Conservation (phyloP, 2,797 vertebrate species). For the Podarcis siculus region DNA sequence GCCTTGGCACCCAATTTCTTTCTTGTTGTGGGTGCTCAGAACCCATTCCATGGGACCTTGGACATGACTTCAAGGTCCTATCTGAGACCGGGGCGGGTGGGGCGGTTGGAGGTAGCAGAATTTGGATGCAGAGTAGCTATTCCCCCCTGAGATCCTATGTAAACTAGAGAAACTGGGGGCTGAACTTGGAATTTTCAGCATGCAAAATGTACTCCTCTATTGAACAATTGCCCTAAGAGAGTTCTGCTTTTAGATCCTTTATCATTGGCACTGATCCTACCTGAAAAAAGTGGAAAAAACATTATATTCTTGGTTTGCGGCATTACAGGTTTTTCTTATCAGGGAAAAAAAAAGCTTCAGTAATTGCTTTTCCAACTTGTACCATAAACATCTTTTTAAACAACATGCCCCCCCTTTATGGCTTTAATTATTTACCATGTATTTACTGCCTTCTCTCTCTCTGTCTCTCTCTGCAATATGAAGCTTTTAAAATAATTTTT, state of each 20-base stretch:
- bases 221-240: not conserved
- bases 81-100: too few relatives aligned
- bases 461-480: not conserved
- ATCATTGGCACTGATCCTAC: not conserved
- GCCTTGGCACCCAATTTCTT: too few relatives aligned
- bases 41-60: too few relatives aligned
- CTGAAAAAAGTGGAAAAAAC: not conserved
- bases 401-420: not conserved
- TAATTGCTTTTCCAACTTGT: constrained; percentile 23
- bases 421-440: not conserved
- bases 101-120: not conserved
- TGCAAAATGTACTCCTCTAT: not conserved
- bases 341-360: not conserved
- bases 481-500: not conserved
- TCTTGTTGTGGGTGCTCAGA: too few relatives aligned
- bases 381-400: not conserved
- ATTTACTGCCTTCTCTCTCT: not conserved
- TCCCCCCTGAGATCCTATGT: not conserved
- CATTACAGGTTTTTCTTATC: not conserved
- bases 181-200: not conserved
- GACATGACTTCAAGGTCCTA: too few relatives aligned
- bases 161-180: not conserved
- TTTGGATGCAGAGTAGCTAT: not conserved
- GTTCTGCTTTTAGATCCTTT: not conserved
- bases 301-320: not conserved